phyloP scores from a whole-genome alignment of 2,888 invertebrate genomes.

The Griposia aprilina region DNA sequence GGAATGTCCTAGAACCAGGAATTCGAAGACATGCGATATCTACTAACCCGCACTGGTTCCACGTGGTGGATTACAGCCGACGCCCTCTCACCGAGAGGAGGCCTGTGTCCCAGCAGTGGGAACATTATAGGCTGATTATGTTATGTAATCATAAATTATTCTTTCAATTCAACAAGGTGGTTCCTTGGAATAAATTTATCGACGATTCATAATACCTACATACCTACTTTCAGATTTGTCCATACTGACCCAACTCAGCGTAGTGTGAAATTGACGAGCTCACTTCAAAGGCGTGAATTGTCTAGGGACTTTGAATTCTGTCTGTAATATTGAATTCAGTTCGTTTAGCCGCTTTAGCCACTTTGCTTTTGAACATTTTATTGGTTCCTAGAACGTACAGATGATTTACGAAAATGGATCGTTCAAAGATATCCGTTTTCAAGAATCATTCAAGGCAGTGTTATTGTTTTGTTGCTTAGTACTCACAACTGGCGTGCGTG shows the following conservation, averaged over 20 bases:
- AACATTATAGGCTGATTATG: too few relatives aligned
- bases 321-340: conserved; percentile 18
- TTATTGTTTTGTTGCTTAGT: not conserved
- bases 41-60: too few relatives aligned
- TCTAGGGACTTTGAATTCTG: not conserved
- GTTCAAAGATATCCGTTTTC: not conserved
- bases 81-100: too few relatives aligned
- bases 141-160: too few relatives aligned
- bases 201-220: too few relatives aligned
- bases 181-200: not conserved
- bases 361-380: conserved; percentile 4
- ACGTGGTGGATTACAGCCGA: too few relatives aligned
- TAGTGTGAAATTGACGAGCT: conserved; percentile 24
- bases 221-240: not conserved
- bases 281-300: conserved; percentile 21
- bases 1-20: too few relatives aligned
- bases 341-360: not conserved
- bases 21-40: too few relatives aligned
- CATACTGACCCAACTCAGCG: too few relatives aligned
- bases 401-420: not conserved
- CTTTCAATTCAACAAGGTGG: not conserved
- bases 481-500: too few relatives aligned
- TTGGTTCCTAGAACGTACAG: not conserved
- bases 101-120: too few relatives aligned
- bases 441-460: not conserved